A percentile compares a stretch with the other conserved stretches of the same genome.
Evolutionary conservation across 2,797 vertebrate genomes (phyloP).

Genomic region (Centroberyx gerrardi): DNA sequence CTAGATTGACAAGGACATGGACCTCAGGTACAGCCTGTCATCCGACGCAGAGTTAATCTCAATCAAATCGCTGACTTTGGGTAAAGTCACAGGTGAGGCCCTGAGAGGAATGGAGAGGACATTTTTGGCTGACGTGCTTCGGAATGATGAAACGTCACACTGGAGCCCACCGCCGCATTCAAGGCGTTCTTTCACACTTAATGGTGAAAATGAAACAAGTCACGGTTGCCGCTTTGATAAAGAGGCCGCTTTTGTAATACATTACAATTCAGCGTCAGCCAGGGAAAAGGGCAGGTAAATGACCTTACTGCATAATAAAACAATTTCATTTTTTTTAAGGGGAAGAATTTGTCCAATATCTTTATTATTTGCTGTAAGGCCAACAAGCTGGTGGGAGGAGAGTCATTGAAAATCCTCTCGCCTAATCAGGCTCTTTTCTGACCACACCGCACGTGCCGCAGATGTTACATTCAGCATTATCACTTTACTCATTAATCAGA

Average conservation of each 20-base stretch:
- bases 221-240: background rate
- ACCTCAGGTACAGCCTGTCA: conserved; percentile 89
- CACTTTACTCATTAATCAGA: conserved; percentile 35
- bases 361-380: background rate
- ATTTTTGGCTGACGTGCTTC: conserved; percentile 22
- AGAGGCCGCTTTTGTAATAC: background rate
- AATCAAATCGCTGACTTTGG: conserved; percentile 88
- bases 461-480: conserved; percentile 13
- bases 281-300: background rate
- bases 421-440: background rate
- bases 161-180: background rate
- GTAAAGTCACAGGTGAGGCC: conserved; percentile 89
- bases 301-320: conserved; percentile 5
- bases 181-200: conserved; percentile 1
- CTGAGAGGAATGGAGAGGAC: conserved; percentile 19
- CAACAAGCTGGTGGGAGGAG: background rate
- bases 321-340: background rate
- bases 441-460: background rate
- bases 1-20: conserved; percentile 88
- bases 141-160: conserved; percentile 26
- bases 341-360: background rate
- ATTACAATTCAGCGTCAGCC: background rate
- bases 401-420: background rate
- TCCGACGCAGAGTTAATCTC: conserved; percentile 86
- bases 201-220: conserved; percentile 6